phyloP scores from a whole-genome alignment of 2,113 vertebrate species.

The Podarcis raffonei region DNA sequence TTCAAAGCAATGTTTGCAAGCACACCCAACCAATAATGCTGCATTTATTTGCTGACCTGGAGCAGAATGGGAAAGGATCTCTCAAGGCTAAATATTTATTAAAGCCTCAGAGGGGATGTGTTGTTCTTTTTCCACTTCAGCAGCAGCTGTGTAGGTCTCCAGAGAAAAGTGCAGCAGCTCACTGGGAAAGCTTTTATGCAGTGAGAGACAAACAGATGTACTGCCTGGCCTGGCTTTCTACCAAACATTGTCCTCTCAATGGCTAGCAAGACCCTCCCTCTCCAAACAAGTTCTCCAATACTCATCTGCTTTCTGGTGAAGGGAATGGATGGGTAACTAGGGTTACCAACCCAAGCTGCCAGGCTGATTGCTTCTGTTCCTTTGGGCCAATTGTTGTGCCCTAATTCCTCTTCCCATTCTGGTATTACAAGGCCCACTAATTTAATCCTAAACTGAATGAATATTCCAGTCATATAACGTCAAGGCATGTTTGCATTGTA shows the following conservation, averaged over 20 bases:
- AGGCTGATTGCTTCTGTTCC: background rate
- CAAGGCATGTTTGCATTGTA: background rate
- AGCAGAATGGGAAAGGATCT: background rate
- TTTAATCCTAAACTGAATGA: background rate
- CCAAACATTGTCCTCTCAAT: constrained; percentile 20
- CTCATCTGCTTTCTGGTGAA: background rate
- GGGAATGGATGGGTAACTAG: background rate
- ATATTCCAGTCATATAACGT: background rate
- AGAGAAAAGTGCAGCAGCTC: constrained; percentile 13
- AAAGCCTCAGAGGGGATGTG: background rate
- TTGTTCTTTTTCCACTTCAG: constrained; percentile 19
- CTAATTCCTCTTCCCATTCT: background rate
- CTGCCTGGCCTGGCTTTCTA: background rate
- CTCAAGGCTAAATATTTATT: constrained; percentile 1
- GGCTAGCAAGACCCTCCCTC: background rate
- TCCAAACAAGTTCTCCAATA: constrained; percentile 15
- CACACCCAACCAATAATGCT: background rate
- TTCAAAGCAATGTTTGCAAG: background rate
- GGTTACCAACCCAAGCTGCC: background rate
- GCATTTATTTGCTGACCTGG: background rate
- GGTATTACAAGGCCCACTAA: background rate
- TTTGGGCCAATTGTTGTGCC: background rate
- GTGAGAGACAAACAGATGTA: constrained; percentile 17
- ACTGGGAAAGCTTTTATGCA: background rate
- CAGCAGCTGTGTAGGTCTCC: constrained; percentile 9